phyloP scores from a whole-genome alignment of 2,113 vertebrate genomes.

The Plotosus lineatus region DNA sequence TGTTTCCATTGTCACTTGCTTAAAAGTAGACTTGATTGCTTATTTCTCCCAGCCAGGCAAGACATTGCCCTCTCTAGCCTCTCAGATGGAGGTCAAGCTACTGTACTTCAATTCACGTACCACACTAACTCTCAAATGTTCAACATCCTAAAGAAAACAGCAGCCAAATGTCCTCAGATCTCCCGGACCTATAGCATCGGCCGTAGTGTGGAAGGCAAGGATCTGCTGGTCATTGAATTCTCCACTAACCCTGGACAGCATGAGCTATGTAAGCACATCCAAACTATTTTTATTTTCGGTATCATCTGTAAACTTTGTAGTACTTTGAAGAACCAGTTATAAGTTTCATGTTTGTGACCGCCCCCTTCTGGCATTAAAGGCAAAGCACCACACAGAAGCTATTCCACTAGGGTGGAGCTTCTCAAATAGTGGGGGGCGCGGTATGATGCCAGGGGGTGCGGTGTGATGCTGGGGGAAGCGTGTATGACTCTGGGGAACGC shows the following conservation, averaged over 20 bases:
- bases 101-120: conserved; percentile 85
- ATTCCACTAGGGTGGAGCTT: too few relatives aligned
- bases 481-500: too few relatives aligned
- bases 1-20: neutral
- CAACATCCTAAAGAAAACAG: conserved; percentile 82
- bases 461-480: too few relatives aligned
- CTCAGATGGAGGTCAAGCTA: conserved; percentile 74
- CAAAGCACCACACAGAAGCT: neutral
- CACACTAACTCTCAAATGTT: conserved; percentile 89
- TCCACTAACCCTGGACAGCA: conserved; percentile 88
- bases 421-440: too few relatives aligned
- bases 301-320: neutral
- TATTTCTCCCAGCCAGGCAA: conserved; percentile 70
- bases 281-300: neutral
- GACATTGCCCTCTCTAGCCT: conserved; percentile 64
- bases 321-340: neutral
- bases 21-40: neutral
- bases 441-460: too few relatives aligned
- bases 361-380: neutral
- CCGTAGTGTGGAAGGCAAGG: conserved; percentile 87
- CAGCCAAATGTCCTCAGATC: conserved; percentile 83
- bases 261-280: conserved; percentile 80
- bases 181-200: conserved; percentile 91
- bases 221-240: conserved; percentile 93
- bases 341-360: neutral